These are phyloP conservation scores for Puma concolor DNA, from an alignment of 2,113 vertebrate genomes.

Conservation along the genomic window DNA sequence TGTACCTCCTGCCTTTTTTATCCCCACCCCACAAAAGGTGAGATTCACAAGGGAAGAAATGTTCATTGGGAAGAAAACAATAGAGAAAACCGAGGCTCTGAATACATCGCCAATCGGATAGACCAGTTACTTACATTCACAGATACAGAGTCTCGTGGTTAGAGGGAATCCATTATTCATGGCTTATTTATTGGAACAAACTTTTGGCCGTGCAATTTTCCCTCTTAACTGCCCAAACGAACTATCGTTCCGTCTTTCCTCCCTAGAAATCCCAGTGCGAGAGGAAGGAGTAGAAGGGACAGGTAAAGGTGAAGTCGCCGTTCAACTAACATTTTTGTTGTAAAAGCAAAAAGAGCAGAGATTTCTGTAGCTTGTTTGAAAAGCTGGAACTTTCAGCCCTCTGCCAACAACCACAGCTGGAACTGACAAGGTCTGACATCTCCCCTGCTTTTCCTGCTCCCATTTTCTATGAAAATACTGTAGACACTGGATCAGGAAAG, in stretches of 20 bases:
- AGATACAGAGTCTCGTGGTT: neutral
- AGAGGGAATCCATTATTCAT: conserved; percentile 47
- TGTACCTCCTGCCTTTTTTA: neutral
- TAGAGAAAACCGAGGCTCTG: neutral
- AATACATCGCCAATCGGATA: neutral
- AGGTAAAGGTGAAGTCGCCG: conserved; percentile 20
- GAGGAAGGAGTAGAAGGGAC: neutral
- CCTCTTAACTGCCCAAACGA: neutral
- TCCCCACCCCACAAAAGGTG: neutral
- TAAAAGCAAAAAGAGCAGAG: conserved; percentile 43
- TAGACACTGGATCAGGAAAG: conserved; percentile 70
- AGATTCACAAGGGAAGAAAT: neutral
- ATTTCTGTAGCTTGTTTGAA: conserved; percentile 72
- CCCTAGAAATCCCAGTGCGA: neutral
- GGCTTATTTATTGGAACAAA: conserved; percentile 40
- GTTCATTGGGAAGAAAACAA: neutral
- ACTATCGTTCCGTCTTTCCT: neutral
- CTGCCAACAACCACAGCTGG: conserved; percentile 72
- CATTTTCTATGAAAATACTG: conserved; percentile 69
- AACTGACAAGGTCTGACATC: conserved; percentile 74
- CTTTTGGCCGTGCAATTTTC: neutral
- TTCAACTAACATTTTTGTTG: conserved; percentile 39
- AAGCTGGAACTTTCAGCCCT: conserved; percentile 68
- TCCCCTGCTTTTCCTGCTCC: conserved; percentile 65
- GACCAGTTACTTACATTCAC: neutral